Percentiles rank a stretch among this genome's conserved stretches.
Conservation (phyloP, 2,888 invertebrate genomes). For the Lithophane leautieri region DNA sequence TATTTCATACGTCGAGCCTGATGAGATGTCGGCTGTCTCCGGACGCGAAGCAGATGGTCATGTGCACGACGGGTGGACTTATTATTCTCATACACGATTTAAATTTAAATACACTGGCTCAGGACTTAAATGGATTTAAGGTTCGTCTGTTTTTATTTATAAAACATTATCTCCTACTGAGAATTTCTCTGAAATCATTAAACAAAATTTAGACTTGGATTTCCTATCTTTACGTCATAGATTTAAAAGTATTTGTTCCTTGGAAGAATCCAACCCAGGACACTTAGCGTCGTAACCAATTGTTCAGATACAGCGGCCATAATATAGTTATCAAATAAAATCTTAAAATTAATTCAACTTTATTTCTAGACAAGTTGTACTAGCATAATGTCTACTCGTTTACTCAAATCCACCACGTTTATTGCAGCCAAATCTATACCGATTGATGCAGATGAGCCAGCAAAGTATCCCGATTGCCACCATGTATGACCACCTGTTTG, state of each 20-base stretch:
- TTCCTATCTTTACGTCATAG: neutral
- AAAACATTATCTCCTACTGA: neutral
- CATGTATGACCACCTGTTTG: constrained; percentile 95
- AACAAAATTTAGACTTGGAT: neutral
- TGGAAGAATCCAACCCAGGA: neutral
- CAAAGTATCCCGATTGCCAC: constrained; percentile 95
- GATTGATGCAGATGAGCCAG: constrained; percentile 96
- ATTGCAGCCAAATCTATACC: constrained; percentile 95
- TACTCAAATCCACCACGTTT: neutral
- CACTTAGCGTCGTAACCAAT: neutral
- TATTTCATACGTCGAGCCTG: constrained; percentile 96
- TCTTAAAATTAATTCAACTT: neutral
- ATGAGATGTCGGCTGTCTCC: constrained; percentile 97
- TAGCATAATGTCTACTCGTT: neutral
- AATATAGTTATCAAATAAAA: neutral
- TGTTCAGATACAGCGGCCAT: neutral
- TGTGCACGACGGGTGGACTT: constrained; percentile 97
- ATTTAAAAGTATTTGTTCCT: neutral
- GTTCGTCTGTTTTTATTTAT: neutral
- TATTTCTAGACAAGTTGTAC: neutral
- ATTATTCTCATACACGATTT: constrained; percentile 97
- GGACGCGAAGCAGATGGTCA: constrained; percentile 96
- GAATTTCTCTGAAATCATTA: neutral
- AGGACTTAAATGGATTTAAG: constrained; percentile 95
- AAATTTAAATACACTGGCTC: constrained; percentile 94